phyloP scores from a whole-genome alignment of 2,113 vertebrate species.

The Heptranchias perlo region DNA sequence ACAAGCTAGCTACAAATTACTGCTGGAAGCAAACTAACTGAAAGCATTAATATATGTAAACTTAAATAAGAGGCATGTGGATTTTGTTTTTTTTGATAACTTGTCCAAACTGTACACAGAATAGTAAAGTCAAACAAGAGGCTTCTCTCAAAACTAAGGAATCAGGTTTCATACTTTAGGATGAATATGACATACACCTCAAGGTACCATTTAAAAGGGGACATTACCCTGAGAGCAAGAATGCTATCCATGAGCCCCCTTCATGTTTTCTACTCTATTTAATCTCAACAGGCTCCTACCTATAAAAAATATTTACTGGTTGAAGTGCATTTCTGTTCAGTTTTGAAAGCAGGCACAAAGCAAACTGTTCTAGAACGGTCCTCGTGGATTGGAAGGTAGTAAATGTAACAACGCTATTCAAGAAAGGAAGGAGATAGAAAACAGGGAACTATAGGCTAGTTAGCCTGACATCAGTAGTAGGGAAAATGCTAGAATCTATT shows the following conservation, averaged over 20 bases:
- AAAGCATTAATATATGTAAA: neutral
- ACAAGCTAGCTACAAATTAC: neutral
- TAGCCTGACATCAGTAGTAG: too few relatives aligned
- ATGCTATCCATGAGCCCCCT: neutral
- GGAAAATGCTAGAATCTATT: too few relatives aligned
- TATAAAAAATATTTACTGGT: neutral
- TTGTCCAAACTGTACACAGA: neutral
- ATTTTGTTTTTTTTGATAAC: neutral
- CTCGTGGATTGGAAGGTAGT: too few relatives aligned
- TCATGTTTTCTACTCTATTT: neutral
- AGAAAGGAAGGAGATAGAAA: too few relatives aligned
- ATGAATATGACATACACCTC: neutral
- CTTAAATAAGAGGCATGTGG: neutral
- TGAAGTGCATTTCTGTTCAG: neutral
- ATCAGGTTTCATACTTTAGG: neutral
- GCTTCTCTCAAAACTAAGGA: neutral
- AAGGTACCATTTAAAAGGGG: neutral
- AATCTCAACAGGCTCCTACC: neutral
- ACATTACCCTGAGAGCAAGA: neutral
- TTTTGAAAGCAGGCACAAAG: neutral
- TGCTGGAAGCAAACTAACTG: neutral
- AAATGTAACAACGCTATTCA: too few relatives aligned
- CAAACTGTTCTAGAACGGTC: too few relatives aligned
- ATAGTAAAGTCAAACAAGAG: neutral
- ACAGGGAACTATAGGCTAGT: too few relatives aligned